Evolutionary conservation across 2,888 invertebrate species (phyloP), one percentile per base, ranked within the genome.

Genomic region (Ormyrus nitidulus): DNA sequence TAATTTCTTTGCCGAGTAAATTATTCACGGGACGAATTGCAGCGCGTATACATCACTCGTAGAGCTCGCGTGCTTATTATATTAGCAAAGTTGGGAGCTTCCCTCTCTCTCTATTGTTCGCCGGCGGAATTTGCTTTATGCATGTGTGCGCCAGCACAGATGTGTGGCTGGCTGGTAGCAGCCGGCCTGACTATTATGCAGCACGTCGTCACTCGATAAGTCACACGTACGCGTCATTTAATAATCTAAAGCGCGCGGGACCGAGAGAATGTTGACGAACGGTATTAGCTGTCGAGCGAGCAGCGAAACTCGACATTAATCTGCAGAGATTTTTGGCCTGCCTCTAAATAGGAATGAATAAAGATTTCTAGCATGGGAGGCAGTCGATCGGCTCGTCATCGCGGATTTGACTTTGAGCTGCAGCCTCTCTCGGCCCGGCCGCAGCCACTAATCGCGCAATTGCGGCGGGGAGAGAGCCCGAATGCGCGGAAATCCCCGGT

Each of bases 1-100:
- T 78, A 73, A 73, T 78, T 78, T 66, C 72, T 78, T 73, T 74
- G 58, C 13, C 54, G 34, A 75, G 75, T 79, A 64, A 74, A 70
- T 79, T 70, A 79, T 66, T 79, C 62, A 64, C 19, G 54, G 61
- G 54, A 69, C 59, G 59, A 54, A 69, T 70, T 56, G 58, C 58
- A 34, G 58, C 44, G 51, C 8, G 11, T 48, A 7, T 46, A n/a
- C 62, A 11, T 51, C 44, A 64, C 9, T 7, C 54, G 51, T 11
- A 62, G 11, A 54, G 46, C 56, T 13, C 48, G 66, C 51, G 13
- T 53, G 76, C 53, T 46, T 62, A 70, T 79, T 74, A 74, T 74
- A 74, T 79, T 79, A 74, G 69, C 69, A 49, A 62, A 65, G 79
- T 66, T 70, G 58, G 46, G 48, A 56, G 72, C 54, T 19, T 19